Evolutionary conservation across 2,888 invertebrate genomes (phyloP).

Genomic region (Altica lythri): DNA sequence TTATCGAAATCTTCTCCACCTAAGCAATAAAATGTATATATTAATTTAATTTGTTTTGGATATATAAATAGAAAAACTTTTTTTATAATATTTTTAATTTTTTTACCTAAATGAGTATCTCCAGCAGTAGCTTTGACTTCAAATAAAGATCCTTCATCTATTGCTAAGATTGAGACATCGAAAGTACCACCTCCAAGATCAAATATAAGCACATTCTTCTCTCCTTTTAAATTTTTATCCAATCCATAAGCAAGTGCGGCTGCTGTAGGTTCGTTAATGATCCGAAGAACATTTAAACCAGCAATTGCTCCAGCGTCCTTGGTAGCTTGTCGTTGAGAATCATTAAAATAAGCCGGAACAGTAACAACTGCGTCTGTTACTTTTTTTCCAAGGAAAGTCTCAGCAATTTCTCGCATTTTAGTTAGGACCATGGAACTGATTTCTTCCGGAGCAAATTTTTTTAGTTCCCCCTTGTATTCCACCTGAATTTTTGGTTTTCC

Average conservation of each 20-base stretch:
- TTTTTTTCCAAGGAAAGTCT: conserved; percentile 71
- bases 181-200: conserved; percentile 89
- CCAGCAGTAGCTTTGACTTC: conserved; percentile 82
- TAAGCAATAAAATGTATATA: no score
- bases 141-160: conserved; percentile 83
- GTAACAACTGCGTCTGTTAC: conserved; percentile 81
- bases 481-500: conserved; percentile 77
- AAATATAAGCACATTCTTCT: conserved; percentile 75
- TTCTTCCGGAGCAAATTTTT: conserved; percentile 81
- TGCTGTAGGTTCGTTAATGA: conserved; percentile 90
- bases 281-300: conserved; percentile 84
- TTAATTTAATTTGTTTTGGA: no score
- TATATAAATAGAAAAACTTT: no score
- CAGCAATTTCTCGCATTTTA: conserved; percentile 84
- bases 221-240: conserved; percentile 74
- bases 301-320: conserved; percentile 89
- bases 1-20: conserved; percentile 83
- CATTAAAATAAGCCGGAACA: conserved; percentile 84
- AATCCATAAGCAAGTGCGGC: conserved; percentile 86
- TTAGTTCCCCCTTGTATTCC: conserved; percentile 74
- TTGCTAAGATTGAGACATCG: conserved; percentile 88
- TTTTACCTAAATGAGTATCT: conserved; percentile 74
- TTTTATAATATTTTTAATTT: conserved; percentile 5
- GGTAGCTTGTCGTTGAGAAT: conserved; percentile 81
- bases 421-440: conserved; percentile 82